Evolutionary conservation across 2,113 vertebrate genomes (phyloP), one percentile per base, ranked within the genome.

Genomic region (Engystomops pustulosus): DNA sequence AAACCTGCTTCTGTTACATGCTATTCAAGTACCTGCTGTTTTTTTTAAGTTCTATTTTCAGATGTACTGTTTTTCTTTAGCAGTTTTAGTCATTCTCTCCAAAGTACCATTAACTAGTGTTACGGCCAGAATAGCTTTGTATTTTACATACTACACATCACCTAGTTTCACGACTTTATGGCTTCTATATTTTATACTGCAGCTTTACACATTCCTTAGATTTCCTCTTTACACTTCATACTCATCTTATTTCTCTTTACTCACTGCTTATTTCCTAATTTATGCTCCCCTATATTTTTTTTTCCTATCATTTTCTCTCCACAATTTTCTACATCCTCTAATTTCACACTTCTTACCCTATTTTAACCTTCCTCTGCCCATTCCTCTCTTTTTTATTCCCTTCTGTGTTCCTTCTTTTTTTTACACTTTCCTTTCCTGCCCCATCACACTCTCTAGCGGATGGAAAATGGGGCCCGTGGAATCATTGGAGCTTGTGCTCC

Each of bases 381-480:
- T 0, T 78, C 47, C 36, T 17, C 0, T 75, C n/a, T 8, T 71
- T 58, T 0, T 0, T 82, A 55, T 0, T 0, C 4, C 36, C 4
- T 0, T 9, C 2, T 23, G 12, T 44, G 87, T 27, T 53, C 17
- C 34, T 3, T 32, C 81, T 55, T 81, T 62, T 25, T 15, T 85
- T 85, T 79, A 78, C 25, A 65, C 47, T 70, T 85, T 85, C 47
- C 65, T 79, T 69, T 77, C 44, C 55, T 12, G 51, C 86, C 83
- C 86, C 86, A 34, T 65, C 69, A 83, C 65, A 62, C 85, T 74
- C 58, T 69, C 51, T 89, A 95, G 93, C 91, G 5, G 97, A 95
- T 55, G 95, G 97, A 88, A 98, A 96, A 85, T 99, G 98, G 98
- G 98, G 97, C 5, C 93, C 94, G 0, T 99, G 98, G 98, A 99